Conservation (phyloP, 2,113 vertebrate species). For the Pseudorectes ferrugineus region DNA sequence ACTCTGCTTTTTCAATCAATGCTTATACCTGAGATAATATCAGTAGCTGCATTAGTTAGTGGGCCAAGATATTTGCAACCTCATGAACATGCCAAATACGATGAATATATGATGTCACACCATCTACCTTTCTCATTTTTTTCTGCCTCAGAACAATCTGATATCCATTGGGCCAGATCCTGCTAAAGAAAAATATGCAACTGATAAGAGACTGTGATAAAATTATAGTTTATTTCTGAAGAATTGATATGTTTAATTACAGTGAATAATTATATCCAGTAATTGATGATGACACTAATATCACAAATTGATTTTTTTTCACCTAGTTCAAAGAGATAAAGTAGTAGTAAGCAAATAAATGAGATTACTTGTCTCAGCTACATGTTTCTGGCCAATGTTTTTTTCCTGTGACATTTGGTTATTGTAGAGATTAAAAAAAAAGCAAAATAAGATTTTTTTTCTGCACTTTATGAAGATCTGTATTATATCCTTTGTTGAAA, state of each 20-base stretch:
- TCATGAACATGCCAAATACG: neutral
- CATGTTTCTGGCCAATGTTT: neutral
- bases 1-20: neutral
- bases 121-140: neutral
- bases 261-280: conserved; percentile 41
- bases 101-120: neutral
- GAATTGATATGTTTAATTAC: conserved; percentile 14
- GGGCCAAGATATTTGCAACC: neutral
- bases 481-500: neutral
- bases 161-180: neutral
- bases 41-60: neutral
- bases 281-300: conserved; percentile 3
- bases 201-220: neutral
- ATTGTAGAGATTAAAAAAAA: neutral
- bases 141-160: neutral
- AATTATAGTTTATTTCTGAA: neutral
- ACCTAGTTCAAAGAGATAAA: neutral
- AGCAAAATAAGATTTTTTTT: neutral
- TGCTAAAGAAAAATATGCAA: neutral
- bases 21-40: neutral
- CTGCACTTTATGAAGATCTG: neutral
- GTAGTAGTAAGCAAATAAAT: neutral
- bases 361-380: neutral
- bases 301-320: neutral
- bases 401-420: neutral